Evolutionary conservation across 2,113 vertebrate species (phyloP), one percentile per base, ranked within the genome.

Genomic region (Grammomys dolichurus): DNA sequence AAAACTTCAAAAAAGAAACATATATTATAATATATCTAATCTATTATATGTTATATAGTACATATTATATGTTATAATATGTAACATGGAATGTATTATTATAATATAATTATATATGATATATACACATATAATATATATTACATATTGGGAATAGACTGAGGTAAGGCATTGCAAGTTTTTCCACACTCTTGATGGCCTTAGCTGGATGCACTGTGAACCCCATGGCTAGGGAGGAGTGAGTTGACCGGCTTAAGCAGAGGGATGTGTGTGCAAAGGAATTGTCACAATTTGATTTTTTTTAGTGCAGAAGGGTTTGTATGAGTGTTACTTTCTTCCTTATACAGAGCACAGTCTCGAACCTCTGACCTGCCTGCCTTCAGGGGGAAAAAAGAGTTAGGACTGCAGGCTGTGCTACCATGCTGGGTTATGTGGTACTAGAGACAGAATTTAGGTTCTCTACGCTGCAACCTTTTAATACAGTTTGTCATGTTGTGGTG

Each of bases 311-410:
- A 72, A 7, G 10, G 17, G 26, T 90, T 87, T 94, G 20, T 69
- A 10, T 88, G 89, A 87, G 58, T 87, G 94, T 92, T 82, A 87
- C 56, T 92, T 93, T 91, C 17, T 72, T 70, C 43, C 54, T 94
- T 73, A 63, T 77, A 65, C 40, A 65, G 46, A 72, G 4, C 11
- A 72, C 6, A 60, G 3, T 48, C 14, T 73, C 73, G 65, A 56
- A 58, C 36, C 56, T 73, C 69, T 73, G 65, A 73, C 51, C 70
- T 22, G 28, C 22, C 24, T 31, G 51, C 51, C 16, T 70, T 72
- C 8, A 43, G 2, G 24, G n/a, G 2, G 4, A 0, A 3, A 10
- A 43, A 7, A 88, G 36, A 28, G 33, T 70, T 87, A 51, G 36
- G n/a, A 20, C 19, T n/a, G 3, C 5, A 2, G 69, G 14, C 24